Percentiles rank a stretch among this genome's conserved stretches.
Evolutionary conservation across 2,113 vertebrate genomes (phyloP).

Genomic region (Calidris pygmaea): DNA sequence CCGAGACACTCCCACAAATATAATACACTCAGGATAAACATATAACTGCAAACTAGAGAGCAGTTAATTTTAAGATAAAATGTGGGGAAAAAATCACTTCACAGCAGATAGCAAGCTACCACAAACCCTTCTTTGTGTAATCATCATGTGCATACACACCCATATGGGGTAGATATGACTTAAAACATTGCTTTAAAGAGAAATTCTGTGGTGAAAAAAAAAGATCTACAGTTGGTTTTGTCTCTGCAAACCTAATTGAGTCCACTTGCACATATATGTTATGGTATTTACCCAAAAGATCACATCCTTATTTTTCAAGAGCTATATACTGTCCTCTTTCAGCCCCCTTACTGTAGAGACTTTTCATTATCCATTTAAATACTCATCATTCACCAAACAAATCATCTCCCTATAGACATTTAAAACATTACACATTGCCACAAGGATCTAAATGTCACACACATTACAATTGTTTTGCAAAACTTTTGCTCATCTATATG

Average conservation of each 20-base stretch:
- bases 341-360: not conserved
- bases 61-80: not conserved
- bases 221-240: not conserved
- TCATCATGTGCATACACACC: not conserved
- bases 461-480: not conserved
- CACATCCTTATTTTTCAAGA: not conserved
- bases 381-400: not conserved
- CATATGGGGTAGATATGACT: not conserved
- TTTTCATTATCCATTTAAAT: not conserved
- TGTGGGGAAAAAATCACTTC: not conserved
- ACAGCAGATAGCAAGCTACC: not conserved
- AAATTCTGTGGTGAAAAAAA: not conserved
- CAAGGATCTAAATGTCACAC: not conserved
- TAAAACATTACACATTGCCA: not conserved
- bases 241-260: not conserved
- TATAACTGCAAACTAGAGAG: not conserved
- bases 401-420: not conserved
- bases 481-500: not conserved
- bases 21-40: not conserved
- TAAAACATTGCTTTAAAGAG: not conserved
- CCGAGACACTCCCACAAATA: not conserved
- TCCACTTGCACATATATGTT: not conserved
- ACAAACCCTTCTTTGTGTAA: not conserved
- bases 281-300: not conserved
- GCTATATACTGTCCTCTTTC: not conserved